A percentile compares a stretch with the other conserved stretches of the same genome.
These are phyloP conservation scores for Zaprionus bogoriensis DNA, from an alignment of 2,888 invertebrate genomes.

Conservation along the genomic window DNA sequence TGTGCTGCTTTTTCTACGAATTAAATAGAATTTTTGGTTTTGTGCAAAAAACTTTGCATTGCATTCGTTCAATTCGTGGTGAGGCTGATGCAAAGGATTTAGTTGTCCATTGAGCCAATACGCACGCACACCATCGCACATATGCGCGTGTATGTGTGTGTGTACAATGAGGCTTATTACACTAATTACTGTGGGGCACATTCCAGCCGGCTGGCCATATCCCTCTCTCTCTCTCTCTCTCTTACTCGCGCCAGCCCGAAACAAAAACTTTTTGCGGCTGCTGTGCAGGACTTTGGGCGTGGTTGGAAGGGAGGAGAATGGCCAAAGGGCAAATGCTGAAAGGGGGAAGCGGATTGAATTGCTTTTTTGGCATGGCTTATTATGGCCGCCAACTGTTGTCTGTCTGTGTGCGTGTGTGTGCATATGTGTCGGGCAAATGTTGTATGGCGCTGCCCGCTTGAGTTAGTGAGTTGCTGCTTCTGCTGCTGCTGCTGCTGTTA, in stretches of 20 bases:
- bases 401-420: slow-evolving; percentile 4
- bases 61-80: slow-evolving; percentile 40
- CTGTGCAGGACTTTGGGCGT: slow-evolving; percentile 20
- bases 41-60: slow-evolving; percentile 17
- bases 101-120: neutral
- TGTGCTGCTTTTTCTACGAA: neutral
- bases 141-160: slow-evolving; percentile 6
- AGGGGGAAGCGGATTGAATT: slow-evolving; percentile 6
- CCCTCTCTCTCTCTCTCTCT: neutral
- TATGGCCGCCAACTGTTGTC: slow-evolving; percentile 50
- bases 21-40: neutral
- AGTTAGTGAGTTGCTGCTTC: slow-evolving; percentile 49
- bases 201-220: slow-evolving; percentile 16
- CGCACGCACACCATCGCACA: slow-evolving; percentile 5
- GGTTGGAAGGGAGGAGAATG: neutral
- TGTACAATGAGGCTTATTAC: slow-evolving; percentile 72
- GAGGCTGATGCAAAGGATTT: slow-evolving; percentile 51
- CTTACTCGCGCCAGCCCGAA: slow-evolving; percentile 6
- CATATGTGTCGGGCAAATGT: slow-evolving; percentile 20
- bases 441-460: slow-evolving; percentile 32
- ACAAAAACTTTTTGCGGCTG: slow-evolving; percentile 62
- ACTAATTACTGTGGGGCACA: slow-evolving; percentile 67
- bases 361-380: slow-evolving; percentile 58
- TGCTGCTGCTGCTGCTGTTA: slow-evolving; percentile 26
- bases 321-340: no score